Evolutionary conservation across 2,888 invertebrate genomes (phyloP), one percentile per base, ranked within the genome.

Genomic region (Linnaemya vulpina): DNA sequence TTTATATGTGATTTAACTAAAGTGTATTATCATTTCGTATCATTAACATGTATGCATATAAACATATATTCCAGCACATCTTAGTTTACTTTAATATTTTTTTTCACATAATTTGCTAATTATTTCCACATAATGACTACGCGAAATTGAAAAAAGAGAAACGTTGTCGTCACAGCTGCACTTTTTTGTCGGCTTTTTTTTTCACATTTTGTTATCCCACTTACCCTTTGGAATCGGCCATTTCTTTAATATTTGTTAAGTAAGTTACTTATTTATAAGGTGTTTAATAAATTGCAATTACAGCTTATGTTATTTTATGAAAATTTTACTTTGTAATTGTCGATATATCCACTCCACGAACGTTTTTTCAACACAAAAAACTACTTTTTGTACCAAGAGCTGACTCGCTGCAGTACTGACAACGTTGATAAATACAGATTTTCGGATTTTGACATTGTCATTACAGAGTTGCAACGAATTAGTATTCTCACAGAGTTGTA

Each of bases 151-250:
- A 51, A 87, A 87, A 63, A 51, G 0, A 20, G 13, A 46, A 51
- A 43, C 46, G 78, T 86, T 86, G 51, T 86, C 86, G 85, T 85
- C 87, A 75, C 85, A 87, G 79, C 63, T 58, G 84, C 82, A 62
- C 20, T 83, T 70, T 51, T 58, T 78, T 87, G 90, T 89, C 90
- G 90, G 90, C 91, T 83, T 89, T 89, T 78, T 35, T 78, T 67
- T 76, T 30, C 35, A 30, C 30, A 2, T 20, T 22, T 2, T 58
- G 51, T n/a, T 43, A 62, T 70, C 10, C 20, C 76, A 91, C 92
- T 92, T 89, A 92, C 92, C 91, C 91, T 85, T 92, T 92, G 35
- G 92, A 90, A 87, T 92, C 92, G 86, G 91, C 91, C 92, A 92
- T 92, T 65, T n/a, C 73, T 88, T 86, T 80, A 87, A 77, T 87